Percentiles rank a stretch among this genome's conserved stretches.
Evolutionary conservation across 37 sponge, comb jelly and placozoan species (phyloP).

Genomic region (Axinella damicornis): DNA sequence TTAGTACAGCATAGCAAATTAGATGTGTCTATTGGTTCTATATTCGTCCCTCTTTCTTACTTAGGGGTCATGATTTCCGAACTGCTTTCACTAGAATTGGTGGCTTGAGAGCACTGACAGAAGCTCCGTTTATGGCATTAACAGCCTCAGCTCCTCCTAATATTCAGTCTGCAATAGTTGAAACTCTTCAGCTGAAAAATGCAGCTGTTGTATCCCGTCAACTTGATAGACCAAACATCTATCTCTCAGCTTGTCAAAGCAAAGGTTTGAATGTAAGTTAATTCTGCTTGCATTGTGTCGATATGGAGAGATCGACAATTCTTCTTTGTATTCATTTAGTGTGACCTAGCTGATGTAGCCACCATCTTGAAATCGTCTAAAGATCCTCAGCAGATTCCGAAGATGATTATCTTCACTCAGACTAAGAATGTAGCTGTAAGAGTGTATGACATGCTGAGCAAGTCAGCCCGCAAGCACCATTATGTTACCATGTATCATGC

Average conservation of each 20-base stretch:
- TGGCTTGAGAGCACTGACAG: not conserved
- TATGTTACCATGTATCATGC: no score
- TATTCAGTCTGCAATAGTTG: not conserved
- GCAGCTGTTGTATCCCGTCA: not conserved
- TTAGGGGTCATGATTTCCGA: not conserved
- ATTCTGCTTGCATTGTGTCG: no score
- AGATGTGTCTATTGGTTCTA: not conserved
- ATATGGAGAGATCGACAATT: no score
- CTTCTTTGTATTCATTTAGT: not conserved
- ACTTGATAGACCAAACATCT: not conserved
- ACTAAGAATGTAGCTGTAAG: not conserved
- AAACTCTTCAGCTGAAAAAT: not conserved
- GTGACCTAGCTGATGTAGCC: not conserved
- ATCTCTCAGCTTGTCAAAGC: not conserved
- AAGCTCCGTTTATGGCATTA: not conserved
- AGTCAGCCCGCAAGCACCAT: no score
- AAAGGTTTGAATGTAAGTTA: not conserved
- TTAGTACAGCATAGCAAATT: not conserved
- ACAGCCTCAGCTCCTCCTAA: not conserved
- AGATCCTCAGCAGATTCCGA: not conserved
- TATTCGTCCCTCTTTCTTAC: not conserved
- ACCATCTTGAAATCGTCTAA: not conserved
- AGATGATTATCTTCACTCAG: not conserved
- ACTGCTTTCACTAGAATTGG: not conserved
- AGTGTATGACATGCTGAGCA: no score